Evolutionary conservation across 1,140 invertebrate genomes (phyloP).

Genomic region (Drosophila elegans): DNA sequence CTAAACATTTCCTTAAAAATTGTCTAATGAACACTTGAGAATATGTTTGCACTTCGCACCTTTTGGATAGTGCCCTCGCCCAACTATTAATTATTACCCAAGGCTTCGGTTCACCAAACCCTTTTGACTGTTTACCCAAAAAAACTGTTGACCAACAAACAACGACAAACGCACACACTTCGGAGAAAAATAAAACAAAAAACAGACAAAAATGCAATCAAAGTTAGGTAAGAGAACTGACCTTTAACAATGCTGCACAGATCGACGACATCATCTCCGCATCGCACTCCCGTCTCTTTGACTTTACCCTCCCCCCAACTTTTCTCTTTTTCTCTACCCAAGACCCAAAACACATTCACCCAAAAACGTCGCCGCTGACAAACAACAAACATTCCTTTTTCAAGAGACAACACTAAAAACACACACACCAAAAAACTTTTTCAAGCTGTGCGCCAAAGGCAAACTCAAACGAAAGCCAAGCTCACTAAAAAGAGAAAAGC

Average conservation of each 20-base stretch:
- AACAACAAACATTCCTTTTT: conserved; percentile 75
- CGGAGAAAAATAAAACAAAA: conserved; percentile 30
- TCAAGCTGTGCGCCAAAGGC: conserved; percentile 45
- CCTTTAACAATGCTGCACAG: conserved; percentile 81
- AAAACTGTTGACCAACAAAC: conserved; percentile 41
- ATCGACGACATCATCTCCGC: conserved; percentile 48
- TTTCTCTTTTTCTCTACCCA: conserved; percentile 7
- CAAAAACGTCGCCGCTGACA: conserved; percentile 60
- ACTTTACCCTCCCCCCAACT: conserved; percentile 3
- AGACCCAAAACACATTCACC: conserved; percentile 63
- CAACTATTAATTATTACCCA: conserved; percentile 16
- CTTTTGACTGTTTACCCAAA: conserved; percentile 33
- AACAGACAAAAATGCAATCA: conserved; percentile 72
- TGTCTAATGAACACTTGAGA: conserved; percentile 2
- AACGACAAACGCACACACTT: conserved; percentile 45
- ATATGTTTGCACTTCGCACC: conserved; percentile 16
- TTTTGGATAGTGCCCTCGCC: conserved; percentile 7
- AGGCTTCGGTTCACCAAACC: conserved; percentile 26
- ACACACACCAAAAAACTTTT: conserved; percentile 37
- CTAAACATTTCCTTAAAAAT: not conserved
- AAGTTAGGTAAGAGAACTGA: conserved; percentile 82
- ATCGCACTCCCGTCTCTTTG: conserved; percentile 14
- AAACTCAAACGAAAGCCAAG: conserved; percentile 70
- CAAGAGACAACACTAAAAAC: conserved; percentile 51
- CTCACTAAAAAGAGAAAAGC: conserved; percentile 74